Evolutionary conservation across 2,888 invertebrate genomes (phyloP).

Genomic region (Camptogramma bilineatum): DNA sequence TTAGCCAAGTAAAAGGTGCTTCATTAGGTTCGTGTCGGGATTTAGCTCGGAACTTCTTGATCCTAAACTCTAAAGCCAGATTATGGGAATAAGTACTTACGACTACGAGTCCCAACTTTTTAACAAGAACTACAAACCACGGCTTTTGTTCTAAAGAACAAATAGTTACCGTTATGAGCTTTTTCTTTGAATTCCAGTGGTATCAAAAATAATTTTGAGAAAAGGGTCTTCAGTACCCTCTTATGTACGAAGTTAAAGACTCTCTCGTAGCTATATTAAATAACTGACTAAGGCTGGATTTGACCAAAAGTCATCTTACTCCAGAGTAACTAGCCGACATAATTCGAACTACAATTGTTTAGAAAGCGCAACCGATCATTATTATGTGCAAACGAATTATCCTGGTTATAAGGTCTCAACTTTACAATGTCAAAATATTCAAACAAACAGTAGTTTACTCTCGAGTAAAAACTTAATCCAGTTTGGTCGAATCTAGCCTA

Average conservation of each 20-base stretch:
- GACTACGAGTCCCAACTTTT: slow-evolving; percentile 20
- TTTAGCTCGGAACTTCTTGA: slow-evolving; percentile 38
- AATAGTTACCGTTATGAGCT: slow-evolving; percentile 4
- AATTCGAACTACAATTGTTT: too few species aligned
- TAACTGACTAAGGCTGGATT: too few species aligned
- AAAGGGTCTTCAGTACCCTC: background rate
- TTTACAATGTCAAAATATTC: too few species aligned
- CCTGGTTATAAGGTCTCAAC: too few species aligned
- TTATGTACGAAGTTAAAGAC: background rate
- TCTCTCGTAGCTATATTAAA: background rate
- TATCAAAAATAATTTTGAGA: background rate
- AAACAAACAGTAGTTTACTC: too few species aligned
- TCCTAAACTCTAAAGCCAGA: slow-evolving; percentile 40
- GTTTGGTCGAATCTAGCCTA: too few species aligned
- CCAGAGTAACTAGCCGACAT: too few species aligned
- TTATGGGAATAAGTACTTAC: slow-evolving; percentile 33
- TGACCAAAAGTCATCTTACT: too few species aligned
- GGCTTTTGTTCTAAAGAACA: slow-evolving; percentile 8
- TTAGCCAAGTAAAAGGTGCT: slow-evolving; percentile 38
- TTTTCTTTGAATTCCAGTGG: slow-evolving; percentile 1
- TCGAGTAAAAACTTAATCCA: too few species aligned
- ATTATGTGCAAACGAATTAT: too few species aligned
- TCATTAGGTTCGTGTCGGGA: slow-evolving; percentile 40
- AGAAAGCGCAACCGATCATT: too few species aligned
- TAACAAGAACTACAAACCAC: slow-evolving; percentile 29